These are phyloP conservation scores for Dolichoris vasculosae DNA, from an alignment of 1,140 invertebrate species.

Conservation along the genomic window DNA sequence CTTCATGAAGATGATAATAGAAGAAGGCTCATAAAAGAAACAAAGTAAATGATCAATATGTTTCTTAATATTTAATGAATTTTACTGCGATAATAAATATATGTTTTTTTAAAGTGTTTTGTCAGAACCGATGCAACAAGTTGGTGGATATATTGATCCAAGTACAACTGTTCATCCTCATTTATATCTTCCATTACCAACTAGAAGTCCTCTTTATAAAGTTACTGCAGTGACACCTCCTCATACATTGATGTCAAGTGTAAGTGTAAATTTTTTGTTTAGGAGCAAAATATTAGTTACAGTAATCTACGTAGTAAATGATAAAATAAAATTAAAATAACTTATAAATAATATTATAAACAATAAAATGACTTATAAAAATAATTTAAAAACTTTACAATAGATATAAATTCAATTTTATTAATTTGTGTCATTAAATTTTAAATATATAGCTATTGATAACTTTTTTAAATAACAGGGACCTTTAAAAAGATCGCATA, in stretches of 20 bases:
- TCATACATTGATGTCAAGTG: slow-evolving; percentile 69
- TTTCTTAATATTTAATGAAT: slow-evolving; percentile 8
- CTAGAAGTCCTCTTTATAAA: slow-evolving; percentile 73
- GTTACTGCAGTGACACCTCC: slow-evolving; percentile 70
- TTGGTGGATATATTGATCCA: slow-evolving; percentile 73
- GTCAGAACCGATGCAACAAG: slow-evolving; percentile 76
- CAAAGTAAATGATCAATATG: slow-evolving; percentile 67
- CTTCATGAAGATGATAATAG: slow-evolving; percentile 93
- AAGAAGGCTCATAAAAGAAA: slow-evolving; percentile 85
- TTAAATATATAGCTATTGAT: slow-evolving; percentile 6
- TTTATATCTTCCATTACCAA: slow-evolving; percentile 73
- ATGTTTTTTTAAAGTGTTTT: slow-evolving; percentile 63
- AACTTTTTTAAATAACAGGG: slow-evolving; percentile 69
- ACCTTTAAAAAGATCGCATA: slow-evolving; percentile 78
- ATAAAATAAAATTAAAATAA: too few relatives aligned
- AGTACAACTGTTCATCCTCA: slow-evolving; percentile 70
- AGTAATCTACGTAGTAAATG: too few relatives aligned
- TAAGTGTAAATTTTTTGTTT: slow-evolving; percentile 58
- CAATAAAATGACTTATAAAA: too few relatives aligned
- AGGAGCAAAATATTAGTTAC: too few relatives aligned
- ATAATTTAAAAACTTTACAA: too few relatives aligned
- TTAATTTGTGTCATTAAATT: too few relatives aligned
- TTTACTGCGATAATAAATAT: slow-evolving; percentile 14
- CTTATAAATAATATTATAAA: too few relatives aligned
- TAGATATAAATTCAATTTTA: too few relatives aligned